Conservation (phyloP, 1,140 invertebrate genomes). For the Melitaea cinxia region DNA sequence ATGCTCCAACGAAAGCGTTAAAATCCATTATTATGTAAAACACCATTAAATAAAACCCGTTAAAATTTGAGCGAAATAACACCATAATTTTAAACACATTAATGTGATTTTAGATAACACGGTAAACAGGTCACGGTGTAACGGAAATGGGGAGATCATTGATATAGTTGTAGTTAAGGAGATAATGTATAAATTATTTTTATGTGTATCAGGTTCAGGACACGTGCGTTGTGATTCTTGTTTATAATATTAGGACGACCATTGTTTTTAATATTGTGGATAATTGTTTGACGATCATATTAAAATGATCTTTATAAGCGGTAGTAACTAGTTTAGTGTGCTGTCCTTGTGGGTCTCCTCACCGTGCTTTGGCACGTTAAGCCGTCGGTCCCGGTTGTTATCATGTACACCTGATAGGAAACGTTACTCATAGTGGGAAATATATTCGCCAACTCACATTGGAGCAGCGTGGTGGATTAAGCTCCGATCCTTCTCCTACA, state of each 20-base stretch:
- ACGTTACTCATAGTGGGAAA: too few species aligned
- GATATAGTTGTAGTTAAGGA: background rate
- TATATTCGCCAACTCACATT: too few species aligned
- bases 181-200: background rate
- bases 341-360: too few species aligned
- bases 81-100: conserved; percentile 28
- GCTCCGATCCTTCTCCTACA: too few species aligned
- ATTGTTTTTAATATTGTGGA: background rate
- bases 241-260: background rate
- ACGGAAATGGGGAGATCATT: conserved; percentile 7
- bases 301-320: too few species aligned
- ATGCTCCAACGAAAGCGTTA: background rate
- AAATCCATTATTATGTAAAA: background rate
- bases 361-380: too few species aligned
- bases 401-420: too few species aligned
- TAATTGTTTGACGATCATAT: too few species aligned
- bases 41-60: background rate
- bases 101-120: conserved; percentile 22
- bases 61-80: background rate
- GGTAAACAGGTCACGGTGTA: conserved; percentile 2
- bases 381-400: too few species aligned
- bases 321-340: too few species aligned
- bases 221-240: conserved; percentile 3
- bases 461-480: too few species aligned
- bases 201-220: background rate